These are phyloP conservation scores for Pangasius macronema DNA, from an alignment of 2,797 vertebrate genomes.

Conservation along the genomic window DNA sequence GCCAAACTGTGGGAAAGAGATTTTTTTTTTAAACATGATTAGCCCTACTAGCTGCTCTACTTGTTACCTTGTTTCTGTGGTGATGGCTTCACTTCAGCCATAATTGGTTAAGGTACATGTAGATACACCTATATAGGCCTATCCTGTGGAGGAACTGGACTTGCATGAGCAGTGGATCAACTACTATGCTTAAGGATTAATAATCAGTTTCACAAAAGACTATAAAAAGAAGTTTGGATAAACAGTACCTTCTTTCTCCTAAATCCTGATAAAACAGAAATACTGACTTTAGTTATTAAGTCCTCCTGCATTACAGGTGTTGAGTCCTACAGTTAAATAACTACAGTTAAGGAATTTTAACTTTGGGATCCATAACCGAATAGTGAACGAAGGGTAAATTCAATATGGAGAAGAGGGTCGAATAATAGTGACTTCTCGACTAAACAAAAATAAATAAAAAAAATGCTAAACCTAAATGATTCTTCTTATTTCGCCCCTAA, in stretches of 20 bases:
- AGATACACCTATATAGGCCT: background rate
- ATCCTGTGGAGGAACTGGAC: constrained; percentile 17
- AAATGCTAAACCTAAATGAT: too few relatives aligned
- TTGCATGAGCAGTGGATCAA: background rate
- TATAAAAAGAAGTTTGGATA: background rate
- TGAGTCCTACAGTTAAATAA: too few relatives aligned
- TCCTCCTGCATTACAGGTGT: too few relatives aligned
- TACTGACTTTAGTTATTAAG: background rate
- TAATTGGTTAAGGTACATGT: background rate
- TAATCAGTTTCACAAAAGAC: background rate
- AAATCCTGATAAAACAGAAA: background rate
- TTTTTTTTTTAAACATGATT: constrained; percentile 52
- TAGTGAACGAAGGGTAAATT: too few relatives aligned
- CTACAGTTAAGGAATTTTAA: background rate
- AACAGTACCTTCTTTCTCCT: background rate
- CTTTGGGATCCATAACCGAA: too few relatives aligned
- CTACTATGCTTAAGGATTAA: background rate
- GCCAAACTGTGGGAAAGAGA: constrained; percentile 22
- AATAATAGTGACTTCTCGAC: too few relatives aligned
- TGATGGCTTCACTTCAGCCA: constrained; percentile 32
- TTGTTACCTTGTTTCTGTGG: constrained; percentile 54
- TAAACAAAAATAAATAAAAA: too few relatives aligned
- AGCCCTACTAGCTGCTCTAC: constrained; percentile 34
- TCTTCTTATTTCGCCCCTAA: background rate
- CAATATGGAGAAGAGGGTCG: too few relatives aligned